Percentiles rank a stretch among this genome's conserved stretches.
phyloP scores from a whole-genome alignment of 2,797 vertebrate genomes.

The Alca torda region DNA sequence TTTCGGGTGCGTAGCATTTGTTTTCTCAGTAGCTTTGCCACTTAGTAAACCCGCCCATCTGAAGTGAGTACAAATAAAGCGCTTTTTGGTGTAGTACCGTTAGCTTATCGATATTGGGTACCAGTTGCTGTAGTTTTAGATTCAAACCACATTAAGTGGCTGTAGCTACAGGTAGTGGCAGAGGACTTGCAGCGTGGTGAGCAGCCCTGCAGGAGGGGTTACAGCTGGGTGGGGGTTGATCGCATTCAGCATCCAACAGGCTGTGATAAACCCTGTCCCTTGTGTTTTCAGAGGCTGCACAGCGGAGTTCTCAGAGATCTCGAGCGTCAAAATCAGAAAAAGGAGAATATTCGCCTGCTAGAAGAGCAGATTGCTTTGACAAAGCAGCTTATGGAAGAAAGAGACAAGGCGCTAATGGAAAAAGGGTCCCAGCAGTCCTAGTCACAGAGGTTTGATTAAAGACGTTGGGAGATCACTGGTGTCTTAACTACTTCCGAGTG shows the following conservation, averaged over 20 bases:
- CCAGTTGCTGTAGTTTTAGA: neutral
- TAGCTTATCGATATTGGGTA: fast-evolving
- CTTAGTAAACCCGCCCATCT: neutral
- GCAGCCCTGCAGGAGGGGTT: neutral
- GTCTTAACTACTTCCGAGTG: neutral
- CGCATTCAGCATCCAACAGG: fast-evolving
- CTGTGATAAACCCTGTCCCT: neutral
- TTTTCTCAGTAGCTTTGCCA: neutral
- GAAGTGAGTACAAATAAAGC: neutral
- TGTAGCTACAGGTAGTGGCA: neutral
- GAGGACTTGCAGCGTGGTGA: neutral
- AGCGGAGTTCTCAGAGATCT: slow-evolving; percentile 87
- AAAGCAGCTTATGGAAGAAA: slow-evolving; percentile 80
- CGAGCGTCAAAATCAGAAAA: slow-evolving; percentile 85
- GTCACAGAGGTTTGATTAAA: neutral
- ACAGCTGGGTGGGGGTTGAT: neutral
- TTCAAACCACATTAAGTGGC: neutral
- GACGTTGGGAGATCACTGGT: neutral
- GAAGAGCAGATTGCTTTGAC: slow-evolving; percentile 88
- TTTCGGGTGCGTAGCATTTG: neutral
- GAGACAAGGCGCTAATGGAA: slow-evolving; percentile 60
- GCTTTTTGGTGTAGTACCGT: neutral
- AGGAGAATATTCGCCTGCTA: slow-evolving; percentile 85
- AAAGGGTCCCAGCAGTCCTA: slow-evolving; percentile 60
- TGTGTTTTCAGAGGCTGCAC: slow-evolving; percentile 83